phyloP scores from a whole-genome alignment of 2,113 vertebrate species.

The Rhea americana region DNA sequence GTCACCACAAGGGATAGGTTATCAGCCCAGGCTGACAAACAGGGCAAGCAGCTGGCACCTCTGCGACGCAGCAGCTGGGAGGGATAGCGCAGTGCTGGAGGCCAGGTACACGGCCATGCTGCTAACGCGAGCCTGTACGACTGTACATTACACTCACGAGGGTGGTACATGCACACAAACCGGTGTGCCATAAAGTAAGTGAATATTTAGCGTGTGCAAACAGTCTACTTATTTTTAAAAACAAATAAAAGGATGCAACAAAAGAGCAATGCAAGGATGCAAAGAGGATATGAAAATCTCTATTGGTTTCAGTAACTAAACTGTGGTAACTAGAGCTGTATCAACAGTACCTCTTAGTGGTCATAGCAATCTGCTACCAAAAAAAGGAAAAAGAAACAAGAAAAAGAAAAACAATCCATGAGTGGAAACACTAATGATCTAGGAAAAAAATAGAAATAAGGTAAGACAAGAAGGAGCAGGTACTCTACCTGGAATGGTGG shows the following conservation, averaged over 20 bases:
- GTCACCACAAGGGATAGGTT: not conserved
- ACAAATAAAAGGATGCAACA: not conserved
- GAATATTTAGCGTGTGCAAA: not conserved
- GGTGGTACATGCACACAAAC: not conserved
- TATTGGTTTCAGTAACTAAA: constrained; percentile 7
- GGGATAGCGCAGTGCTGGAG: not conserved
- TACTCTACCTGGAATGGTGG: not conserved
- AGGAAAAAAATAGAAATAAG: not conserved
- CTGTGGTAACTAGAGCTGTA: constrained; percentile 47
- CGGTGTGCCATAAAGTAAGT: not conserved
- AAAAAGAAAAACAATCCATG: not conserved
- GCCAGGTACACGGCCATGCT: not conserved
- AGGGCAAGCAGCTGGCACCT: not conserved
- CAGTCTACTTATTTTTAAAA: not conserved
- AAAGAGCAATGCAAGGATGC: not conserved
- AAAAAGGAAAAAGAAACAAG: not conserved
- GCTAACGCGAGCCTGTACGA: not conserved
- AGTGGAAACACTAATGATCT: not conserved
- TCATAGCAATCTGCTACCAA: constrained; percentile 41
- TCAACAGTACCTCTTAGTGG: constrained; percentile 70
- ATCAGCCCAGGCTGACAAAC: not conserved
- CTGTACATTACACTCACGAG: not conserved
- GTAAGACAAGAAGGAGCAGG: not conserved
- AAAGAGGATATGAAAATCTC: not conserved
- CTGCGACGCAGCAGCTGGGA: not conserved